Base-by-base conservation (phyloP, 2,888 invertebrate genomes). In the Drosophila pullipes region DNA sequence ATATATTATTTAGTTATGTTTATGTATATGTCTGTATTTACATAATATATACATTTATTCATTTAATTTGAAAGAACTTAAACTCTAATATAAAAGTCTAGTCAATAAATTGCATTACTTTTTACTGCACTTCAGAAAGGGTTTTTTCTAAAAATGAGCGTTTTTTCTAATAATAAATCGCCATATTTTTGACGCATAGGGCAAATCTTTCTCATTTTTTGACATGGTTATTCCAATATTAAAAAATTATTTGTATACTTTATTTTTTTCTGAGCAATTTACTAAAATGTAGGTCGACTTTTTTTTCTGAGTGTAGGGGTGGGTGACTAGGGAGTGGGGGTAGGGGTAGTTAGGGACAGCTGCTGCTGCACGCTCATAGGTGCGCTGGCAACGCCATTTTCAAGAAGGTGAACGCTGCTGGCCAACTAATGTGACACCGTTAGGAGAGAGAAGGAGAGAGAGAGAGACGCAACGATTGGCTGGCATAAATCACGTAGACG, bases 401-500 rank as follows among this genome's bases (percentile, higher is more conserved):
- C 65, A 85, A 83, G 74, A 85, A 83, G 75, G 76, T 83, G 83
- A 75, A 89, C 83, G 85, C 85, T 55, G 54, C 35, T 55, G 76
- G 80, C 83, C 82, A 82, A 76, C 82, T 82, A 82, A 86, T 92
- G 92, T 91, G 91, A 92, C 92, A 93, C 93, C 47, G 25, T 47
- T 25, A 25, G 47, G 9, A 47, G 47, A 47, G 47, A 47, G 47
- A 47, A 25, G 47, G 47, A 47, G 47, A 47, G 47, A 47, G 41
- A 41, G 89, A 90, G 92, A 93, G 91, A 91, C 91, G 91, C 92
- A 92, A 93, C 92, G 93, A 93, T 93, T 93, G 93, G 93, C 89
- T 93, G 93, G 91, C 90, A 93, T 93, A 93, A 92, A 93, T 93
- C 93, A 93, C 92, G 82, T 81, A 78, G 68, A 69, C 75, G 58